phyloP scores from a whole-genome alignment of 1,140 invertebrate species.

The Akabosia matsudoensis region DNA sequence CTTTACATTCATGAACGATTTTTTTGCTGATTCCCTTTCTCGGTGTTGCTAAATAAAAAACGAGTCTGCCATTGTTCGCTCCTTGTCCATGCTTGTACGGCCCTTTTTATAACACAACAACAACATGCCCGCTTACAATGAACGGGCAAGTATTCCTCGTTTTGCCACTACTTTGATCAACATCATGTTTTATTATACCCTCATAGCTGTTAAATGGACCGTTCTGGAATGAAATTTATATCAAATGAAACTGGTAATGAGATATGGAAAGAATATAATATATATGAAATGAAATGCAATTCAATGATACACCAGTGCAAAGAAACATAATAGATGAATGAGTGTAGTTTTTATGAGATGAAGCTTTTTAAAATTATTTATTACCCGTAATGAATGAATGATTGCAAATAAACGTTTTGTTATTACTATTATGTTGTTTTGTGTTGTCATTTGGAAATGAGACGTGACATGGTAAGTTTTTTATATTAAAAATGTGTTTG shows the following conservation, averaged over 20 bases:
- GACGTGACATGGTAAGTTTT: not conserved
- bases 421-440: not conserved
- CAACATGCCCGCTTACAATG: conserved; percentile 6
- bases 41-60: not conserved
- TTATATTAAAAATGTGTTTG: too few relatives aligned
- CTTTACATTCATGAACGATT: not conserved
- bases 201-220: conserved; percentile 14
- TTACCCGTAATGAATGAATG: conserved; percentile 14
- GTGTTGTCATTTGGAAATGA: conserved; percentile 11
- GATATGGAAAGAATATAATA: not conserved
- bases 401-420: conserved; percentile 6
- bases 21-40: conserved; percentile 11
- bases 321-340: not conserved
- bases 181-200: not conserved
- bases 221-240: conserved; percentile 16
- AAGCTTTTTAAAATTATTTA: not conserved
- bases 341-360: not conserved
- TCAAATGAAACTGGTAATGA: conserved; percentile 1
- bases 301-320: not conserved
- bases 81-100: not conserved
- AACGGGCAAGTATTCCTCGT: too few relatives aligned
- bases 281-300: too few relatives aligned
- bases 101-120: conserved; percentile 10
- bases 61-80: not conserved
- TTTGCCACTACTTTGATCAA: too few relatives aligned